Base-by-base conservation (phyloP, 2,113 vertebrate species). In the Seriola dumerili region DNA sequence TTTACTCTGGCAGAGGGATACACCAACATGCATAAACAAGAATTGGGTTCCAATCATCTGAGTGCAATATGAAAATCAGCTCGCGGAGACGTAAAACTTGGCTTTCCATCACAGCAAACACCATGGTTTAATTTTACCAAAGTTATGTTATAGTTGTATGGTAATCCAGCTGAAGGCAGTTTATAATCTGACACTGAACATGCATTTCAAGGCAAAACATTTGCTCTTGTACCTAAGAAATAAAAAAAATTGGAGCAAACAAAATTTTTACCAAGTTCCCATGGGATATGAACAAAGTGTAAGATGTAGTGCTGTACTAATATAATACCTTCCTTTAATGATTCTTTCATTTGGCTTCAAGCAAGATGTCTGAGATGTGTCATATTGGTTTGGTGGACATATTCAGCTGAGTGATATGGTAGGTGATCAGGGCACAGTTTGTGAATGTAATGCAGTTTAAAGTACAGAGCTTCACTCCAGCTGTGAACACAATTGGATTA, bases 341-440 rank as follows among this genome's bases (percentile, higher is more conserved):
- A 46, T 55, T 65, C 23, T 48, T 50, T 73, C 13, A 5, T 64
- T 54, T 44, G 36, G 13, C 48, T 46, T 55, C 10, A 10, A 54
- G 58, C 29, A 36, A 48, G 14, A 29, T 42, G 11, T 52, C 29
- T 11, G 14, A 40, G 1, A 23, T 16, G 19, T 48, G 23, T 17
- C 17, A 34, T 38, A 25, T 50, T 66, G 29, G 52, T 29, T 50
- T 40, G 63, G 63, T 14, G 52, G n/a, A 34, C 4, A 16, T 23
- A 64, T 25, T 62, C 32, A 54, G 44, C n/a, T 21, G 48, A 34
- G 57, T 17, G 38, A 29, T 36, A 48, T 48, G 42, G 62, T 48
- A 48, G 61, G 71, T 63, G 46, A 76, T 64, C 57, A 38, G 38
- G 16, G 17, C n/a, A 32, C 54, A 50, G 9, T 48, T 73, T 68